A percentile compares a stretch with the other conserved stretches of the same genome.
These are phyloP conservation scores for Gallinago solitaria DNA, from an alignment of 2,797 vertebrate genomes.

Conservation along the genomic window DNA sequence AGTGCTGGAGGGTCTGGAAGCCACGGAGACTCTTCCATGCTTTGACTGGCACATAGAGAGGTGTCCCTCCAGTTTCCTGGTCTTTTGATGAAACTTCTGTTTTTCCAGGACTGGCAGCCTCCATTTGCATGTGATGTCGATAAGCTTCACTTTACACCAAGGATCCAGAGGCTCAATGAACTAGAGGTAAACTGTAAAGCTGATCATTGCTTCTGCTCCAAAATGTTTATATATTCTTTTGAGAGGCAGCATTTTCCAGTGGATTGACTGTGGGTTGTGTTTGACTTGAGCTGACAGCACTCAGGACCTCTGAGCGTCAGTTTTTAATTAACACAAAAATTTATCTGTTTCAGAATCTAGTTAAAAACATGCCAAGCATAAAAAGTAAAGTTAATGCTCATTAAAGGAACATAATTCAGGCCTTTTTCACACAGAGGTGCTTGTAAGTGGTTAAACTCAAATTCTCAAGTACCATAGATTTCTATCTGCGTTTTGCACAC, in stretches of 20 bases:
- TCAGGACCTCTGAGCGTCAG: background rate
- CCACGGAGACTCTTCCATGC: fast-evolving
- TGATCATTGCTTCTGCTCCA: background rate
- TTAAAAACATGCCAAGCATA: background rate
- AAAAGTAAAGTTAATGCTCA: background rate
- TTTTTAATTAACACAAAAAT: background rate
- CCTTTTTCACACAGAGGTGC: background rate
- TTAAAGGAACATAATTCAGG: background rate
- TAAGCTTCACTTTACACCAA: conserved; percentile 94
- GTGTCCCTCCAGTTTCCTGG: background rate
- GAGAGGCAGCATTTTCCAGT: background rate
- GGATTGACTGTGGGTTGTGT: background rate
- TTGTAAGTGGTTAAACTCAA: background rate
- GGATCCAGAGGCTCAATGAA: conserved; percentile 97
- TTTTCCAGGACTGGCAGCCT: conserved; percentile 93
- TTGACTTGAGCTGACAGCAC: background rate
- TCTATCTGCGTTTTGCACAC: background rate
- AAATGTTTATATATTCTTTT: background rate
- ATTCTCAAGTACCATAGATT: background rate
- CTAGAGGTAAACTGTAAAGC: conserved; percentile 85
- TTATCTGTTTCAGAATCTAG: background rate
- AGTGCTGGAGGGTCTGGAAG: background rate
- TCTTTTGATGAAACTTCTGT: conserved; percentile 37
- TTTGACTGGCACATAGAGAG: fast-evolving
- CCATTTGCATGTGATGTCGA: conserved; percentile 98